phyloP scores from a whole-genome alignment of 1,140 invertebrate species.

The Zaprionus ghesquierei region DNA sequence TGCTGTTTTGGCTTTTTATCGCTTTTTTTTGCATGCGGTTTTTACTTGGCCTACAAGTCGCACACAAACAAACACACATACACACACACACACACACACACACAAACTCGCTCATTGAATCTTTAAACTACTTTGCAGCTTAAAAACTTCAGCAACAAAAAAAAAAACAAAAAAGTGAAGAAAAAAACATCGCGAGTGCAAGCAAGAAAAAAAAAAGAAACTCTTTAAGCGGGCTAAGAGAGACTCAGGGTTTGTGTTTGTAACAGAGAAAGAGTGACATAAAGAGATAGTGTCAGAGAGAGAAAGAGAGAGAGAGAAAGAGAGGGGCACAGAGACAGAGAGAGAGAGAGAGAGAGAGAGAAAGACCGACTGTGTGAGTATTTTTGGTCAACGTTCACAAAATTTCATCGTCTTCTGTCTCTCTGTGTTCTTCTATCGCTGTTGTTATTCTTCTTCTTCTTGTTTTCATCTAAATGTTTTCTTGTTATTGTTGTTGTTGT shows the following conservation, averaged over 20 bases:
- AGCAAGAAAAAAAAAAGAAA: slow-evolving; percentile 3
- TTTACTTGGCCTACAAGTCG: slow-evolving; percentile 36
- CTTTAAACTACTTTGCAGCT: slow-evolving; percentile 36
- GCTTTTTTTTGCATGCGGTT: slow-evolving; percentile 22
- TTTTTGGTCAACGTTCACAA: slow-evolving; percentile 42
- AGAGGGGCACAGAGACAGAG: neutral
- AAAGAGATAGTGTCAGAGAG: neutral
- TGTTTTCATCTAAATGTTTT: slow-evolving; percentile 2
- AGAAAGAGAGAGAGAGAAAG: neutral
- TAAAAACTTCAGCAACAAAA: slow-evolving; percentile 30
- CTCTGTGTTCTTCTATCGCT: slow-evolving; percentile 39
- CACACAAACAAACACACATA: too few relatives aligned
- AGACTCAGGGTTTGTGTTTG: neutral
- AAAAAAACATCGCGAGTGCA: slow-evolving; percentile 9
- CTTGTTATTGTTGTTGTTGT: slow-evolving; percentile 14
- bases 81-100: slow-evolving; percentile 3
- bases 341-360: neutral
- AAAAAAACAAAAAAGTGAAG: slow-evolving; percentile 19
- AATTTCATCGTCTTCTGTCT: slow-evolving; percentile 42
- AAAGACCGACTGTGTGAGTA: slow-evolving; percentile 59
- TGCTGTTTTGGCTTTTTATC: slow-evolving; percentile 5
- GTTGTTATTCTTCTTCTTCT: slow-evolving; percentile 9
- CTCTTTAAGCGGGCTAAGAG: slow-evolving; percentile 1
- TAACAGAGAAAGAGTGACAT: neutral
- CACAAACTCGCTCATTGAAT: neutral